Evolutionary conservation across 2,888 invertebrate species (phyloP), one percentile per base, ranked within the genome.

Genomic region (Dione juno): DNA sequence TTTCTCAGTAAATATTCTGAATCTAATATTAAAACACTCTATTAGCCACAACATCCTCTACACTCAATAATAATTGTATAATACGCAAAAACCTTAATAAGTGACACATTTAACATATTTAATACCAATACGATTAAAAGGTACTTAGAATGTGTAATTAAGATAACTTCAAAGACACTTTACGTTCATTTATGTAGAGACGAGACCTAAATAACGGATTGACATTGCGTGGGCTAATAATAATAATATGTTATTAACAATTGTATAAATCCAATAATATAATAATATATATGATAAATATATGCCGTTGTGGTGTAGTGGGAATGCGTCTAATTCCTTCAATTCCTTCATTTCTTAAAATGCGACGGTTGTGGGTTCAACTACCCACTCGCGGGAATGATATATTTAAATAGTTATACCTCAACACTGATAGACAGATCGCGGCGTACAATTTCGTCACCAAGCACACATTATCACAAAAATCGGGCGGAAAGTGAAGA

Each of bases 61-160:
- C 53, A 28, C 2, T 28, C 28, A 53, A 21, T 28, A 53, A 21
- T 13, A 11, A 37, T 14, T 1, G 1, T 21, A 58, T 13, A 13
- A 58, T 35, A 40, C 8, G 8, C 21, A 58, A 58, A 58, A 58
- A 41, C 40, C 2, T 41, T 21, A 58, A 13, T 40, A 13, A 7
- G 19, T 53, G 14, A 53, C 14, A 41, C 41, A 58, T 41, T 58
- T 21, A 41, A 14, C 13, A 41, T 58, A 21, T 58, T 58, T 58
- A 58, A 16, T 58, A 16, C 40, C 11, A 41, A 40, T 21, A 58
- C 41, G 21, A 41, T 58, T 41, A 58, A 58, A 58, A 21, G 2
- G 9, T 19, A 58, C 58, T 58, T 58, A 58, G 28, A 58, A 21
- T 58, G 8, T 21, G 21, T 21, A 41, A 21, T 41, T 41, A 40